A percentile compares a stretch with the other conserved stretches of the same genome.
These are phyloP conservation scores for Campaea margaritaria DNA, from an alignment of 2,888 invertebrate species.

Conservation along the genomic window DNA sequence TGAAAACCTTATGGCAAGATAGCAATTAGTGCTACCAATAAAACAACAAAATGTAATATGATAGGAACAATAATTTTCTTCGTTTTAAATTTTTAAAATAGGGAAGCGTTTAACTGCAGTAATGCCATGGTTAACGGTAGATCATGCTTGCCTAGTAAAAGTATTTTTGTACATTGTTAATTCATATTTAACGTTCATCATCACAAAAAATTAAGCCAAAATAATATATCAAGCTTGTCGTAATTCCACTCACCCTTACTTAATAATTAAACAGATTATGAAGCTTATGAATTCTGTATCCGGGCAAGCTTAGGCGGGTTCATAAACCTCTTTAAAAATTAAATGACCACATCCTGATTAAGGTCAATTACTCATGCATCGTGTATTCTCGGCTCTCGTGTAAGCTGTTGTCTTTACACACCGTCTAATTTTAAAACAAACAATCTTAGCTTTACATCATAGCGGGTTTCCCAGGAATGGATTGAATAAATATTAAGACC, in stretches of 20 bases:
- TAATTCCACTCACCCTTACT: neutral
- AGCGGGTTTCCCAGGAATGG: slow-evolving; percentile 10
- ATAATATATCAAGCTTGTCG: neutral
- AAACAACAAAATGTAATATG: too few species aligned
- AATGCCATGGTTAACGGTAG: too few species aligned
- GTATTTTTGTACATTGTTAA: too few species aligned
- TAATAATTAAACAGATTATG: slow-evolving; percentile 20
- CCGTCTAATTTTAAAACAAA: slow-evolving; percentile 25
- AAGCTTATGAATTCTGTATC: slow-evolving; percentile 26
- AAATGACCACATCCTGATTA: slow-evolving; percentile 46
- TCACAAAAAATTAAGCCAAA: too few species aligned
- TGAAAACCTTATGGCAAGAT: too few species aligned
- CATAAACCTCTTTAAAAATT: slow-evolving; percentile 33
- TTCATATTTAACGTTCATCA: too few species aligned
- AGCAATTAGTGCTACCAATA: too few species aligned
- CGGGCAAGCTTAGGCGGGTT: slow-evolving; percentile 25
- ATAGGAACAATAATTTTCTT: too few species aligned
- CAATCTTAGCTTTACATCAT: neutral
- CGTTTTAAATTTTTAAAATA: too few species aligned
- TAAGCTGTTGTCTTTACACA: slow-evolving; percentile 23
- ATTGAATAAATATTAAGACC: too few species aligned
- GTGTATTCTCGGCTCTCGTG: slow-evolving; percentile 18
- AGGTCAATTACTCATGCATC: slow-evolving; percentile 37
- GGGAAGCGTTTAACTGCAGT: too few species aligned
- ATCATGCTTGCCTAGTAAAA: too few species aligned